Conservation (phyloP, 2,113 vertebrate species). For the Syrmaticus mikado region DNA sequence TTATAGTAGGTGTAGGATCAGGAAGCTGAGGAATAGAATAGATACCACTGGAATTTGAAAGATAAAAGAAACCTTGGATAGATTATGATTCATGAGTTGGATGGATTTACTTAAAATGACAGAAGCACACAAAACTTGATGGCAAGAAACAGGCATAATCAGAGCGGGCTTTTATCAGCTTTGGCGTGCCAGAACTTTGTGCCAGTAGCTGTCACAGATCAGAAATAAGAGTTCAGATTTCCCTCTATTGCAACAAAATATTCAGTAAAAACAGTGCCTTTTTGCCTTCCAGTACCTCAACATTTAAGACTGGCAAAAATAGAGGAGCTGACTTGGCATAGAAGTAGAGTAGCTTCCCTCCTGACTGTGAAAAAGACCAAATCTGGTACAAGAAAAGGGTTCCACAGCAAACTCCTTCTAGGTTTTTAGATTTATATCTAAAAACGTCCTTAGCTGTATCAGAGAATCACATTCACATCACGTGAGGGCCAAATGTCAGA, state of each 20-base stretch:
- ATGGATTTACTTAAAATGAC: slow-evolving; percentile 24
- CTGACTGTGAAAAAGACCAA: background rate
- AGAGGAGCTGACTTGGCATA: background rate
- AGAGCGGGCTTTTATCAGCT: slow-evolving; percentile 42
- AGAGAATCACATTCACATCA: background rate
- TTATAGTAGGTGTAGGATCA: background rate
- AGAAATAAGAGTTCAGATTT: slow-evolving; percentile 21
- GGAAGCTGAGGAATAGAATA: background rate
- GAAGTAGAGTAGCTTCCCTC: background rate
- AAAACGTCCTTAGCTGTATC: background rate
- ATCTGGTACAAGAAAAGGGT: background rate
- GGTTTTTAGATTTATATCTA: background rate
- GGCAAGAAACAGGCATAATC: slow-evolving; percentile 41
- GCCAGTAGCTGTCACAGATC: slow-evolving; percentile 32
- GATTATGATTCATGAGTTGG: slow-evolving; percentile 34
- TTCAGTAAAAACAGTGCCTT: background rate
- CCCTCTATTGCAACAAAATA: background rate
- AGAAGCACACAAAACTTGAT: background rate
- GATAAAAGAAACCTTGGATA: slow-evolving; percentile 7
- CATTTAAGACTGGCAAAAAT: background rate
- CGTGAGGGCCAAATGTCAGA: background rate
- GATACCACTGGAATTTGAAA: background rate
- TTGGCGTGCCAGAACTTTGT: slow-evolving; percentile 44
- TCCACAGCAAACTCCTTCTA: background rate
- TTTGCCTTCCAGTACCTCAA: background rate